Base-by-base conservation (phyloP, 2,888 invertebrate species). In the Lasiommata megera region DNA sequence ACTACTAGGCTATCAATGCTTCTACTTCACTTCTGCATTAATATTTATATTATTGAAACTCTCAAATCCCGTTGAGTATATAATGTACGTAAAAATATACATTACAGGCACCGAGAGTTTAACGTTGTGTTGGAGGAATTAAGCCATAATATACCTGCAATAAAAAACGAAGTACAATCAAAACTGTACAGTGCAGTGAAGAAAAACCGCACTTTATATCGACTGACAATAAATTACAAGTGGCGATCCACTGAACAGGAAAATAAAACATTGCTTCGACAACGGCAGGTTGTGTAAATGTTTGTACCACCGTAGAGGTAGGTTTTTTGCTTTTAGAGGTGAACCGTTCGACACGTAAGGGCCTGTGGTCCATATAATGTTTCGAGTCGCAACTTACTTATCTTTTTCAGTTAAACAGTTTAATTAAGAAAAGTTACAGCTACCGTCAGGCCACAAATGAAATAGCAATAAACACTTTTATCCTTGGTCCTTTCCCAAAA, bases 171-270 rank as follows among this genome's bases (percentile, higher is more conserved):
- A 62, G 56, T 54, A 54, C 55, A 23, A 23, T 23, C 23, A 5
- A 23, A 23, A 23, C 47, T 48, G 47, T 46, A 50, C 41, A 31
- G 50, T 55, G 40, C 36, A 51, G 59, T 37, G 34, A 38, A 56
- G 55, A 65, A 64, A 64, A 60, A 58, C 37, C 40, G 56, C 51
- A 61, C 56, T 63, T 66, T 56, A 64, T 59, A 31, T 65, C 56
- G 56, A 34, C 59, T 63, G 62, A 76, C 72, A 76, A 77, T 76
- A 82, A 78, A 84, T 79, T 74, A 73, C 71, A 72, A 73, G 67
- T 77, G 82, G 76, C 84, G 66, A 76, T 70, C 69, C 86, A 86
- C 58, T 86, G 86, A 86, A 70, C 85, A 80, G 84, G 86, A 86
- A 86, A 87, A 86, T 84, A 79, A 80, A 78, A 74, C 71, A 67